Evolutionary conservation across 2,888 invertebrate species (phyloP).

Genomic region (Meiosimyza platycephala): DNA sequence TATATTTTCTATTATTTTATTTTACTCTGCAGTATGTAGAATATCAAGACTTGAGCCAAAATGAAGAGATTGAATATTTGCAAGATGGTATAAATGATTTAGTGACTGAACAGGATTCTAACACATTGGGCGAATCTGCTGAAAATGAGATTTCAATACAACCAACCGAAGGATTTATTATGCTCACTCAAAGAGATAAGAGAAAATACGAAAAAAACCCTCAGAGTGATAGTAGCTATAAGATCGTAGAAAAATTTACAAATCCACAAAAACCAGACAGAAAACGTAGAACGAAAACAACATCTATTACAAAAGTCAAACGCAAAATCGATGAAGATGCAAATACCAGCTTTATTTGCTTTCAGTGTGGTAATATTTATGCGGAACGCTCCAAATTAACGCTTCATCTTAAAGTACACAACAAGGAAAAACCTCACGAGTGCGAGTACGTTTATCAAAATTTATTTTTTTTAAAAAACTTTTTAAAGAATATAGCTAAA

Average conservation of each 20-base stretch:
- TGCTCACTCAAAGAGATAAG: background rate
- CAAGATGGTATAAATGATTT: slow-evolving; percentile 17
- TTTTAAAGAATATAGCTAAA: background rate
- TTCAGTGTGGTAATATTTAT: slow-evolving; percentile 60
- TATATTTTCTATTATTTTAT: background rate
- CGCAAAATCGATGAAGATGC: background rate
- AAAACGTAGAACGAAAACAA: slow-evolving; percentile 5
- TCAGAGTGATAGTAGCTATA: background rate
- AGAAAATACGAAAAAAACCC: slow-evolving; percentile 2
- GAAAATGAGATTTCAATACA: too few relatives aligned
- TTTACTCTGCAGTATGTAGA: slow-evolving; percentile 11
- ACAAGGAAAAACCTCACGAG: slow-evolving; percentile 58
- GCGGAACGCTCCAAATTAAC: slow-evolving; percentile 57
- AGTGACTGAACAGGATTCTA: background rate
- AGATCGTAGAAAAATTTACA: background rate
- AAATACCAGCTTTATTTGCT: slow-evolving; percentile 50
- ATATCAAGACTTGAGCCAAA: slow-evolving; percentile 18
- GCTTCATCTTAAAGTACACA: slow-evolving; percentile 59
- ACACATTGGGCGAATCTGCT: too few relatives aligned
- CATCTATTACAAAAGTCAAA: background rate
- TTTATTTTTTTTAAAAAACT: background rate
- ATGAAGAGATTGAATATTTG: slow-evolving; percentile 27
- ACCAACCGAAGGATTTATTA: too few relatives aligned
- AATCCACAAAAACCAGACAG: background rate
- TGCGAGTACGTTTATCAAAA: slow-evolving; percentile 57